Percentiles rank a stretch among this genome's conserved stretches.
Conservation (phyloP, 30 jellyfish, hydroid and myxozoan species). For the Morbakka virulenta region DNA sequence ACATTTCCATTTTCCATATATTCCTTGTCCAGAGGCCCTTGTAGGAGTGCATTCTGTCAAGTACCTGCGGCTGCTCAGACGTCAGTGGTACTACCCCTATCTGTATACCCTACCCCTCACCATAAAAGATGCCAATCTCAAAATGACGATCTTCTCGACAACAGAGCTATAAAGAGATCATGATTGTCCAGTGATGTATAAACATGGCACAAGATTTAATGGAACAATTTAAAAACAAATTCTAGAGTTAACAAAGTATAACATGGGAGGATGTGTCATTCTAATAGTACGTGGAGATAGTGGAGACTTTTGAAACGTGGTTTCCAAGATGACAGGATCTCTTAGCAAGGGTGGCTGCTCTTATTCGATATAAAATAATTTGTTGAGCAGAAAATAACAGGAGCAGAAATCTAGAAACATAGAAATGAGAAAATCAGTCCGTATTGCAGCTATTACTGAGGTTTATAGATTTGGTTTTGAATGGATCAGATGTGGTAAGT, state of each 20-base stretch:
- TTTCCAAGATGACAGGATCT: not conserved
- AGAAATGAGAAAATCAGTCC: not conserved
- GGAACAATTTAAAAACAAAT: not conserved
- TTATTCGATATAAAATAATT: not conserved
- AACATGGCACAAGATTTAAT: not conserved
- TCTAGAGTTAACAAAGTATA: not conserved
- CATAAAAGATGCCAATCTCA: no score
- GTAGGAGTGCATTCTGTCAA: no score
- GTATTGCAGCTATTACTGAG: not conserved
- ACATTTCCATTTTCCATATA: no score
- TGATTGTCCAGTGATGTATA: not conserved
- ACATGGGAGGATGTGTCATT: not conserved
- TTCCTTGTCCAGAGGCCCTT: no score
- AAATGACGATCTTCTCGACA: no score
- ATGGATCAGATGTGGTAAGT: not conserved
- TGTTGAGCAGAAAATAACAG: not conserved
- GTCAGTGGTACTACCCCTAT: no score
- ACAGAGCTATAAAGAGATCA: no score
- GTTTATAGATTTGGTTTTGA: not conserved
- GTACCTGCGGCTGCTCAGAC: no score
- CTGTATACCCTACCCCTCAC: no score
- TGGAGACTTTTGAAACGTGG: not conserved
- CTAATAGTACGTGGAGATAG: not conserved
- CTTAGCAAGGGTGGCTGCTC: not conserved
- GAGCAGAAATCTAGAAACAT: not conserved